phyloP scores from a whole-genome alignment of 2,113 vertebrate species.

The Tamias sibiricus region DNA sequence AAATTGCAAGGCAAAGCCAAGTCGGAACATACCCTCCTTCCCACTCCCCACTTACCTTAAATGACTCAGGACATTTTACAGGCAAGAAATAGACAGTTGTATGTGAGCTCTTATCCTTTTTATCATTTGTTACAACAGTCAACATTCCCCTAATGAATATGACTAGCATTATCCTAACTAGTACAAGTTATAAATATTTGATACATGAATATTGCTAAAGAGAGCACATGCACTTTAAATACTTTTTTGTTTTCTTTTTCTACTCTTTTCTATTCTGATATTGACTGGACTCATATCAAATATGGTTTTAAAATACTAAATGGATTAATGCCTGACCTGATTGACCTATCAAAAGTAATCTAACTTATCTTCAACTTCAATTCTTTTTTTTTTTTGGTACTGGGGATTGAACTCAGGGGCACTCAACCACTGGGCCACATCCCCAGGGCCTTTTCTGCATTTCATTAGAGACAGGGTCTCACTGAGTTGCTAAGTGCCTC shows the following conservation, averaged over 20 bases:
- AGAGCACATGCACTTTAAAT: background rate
- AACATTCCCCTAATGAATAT: background rate
- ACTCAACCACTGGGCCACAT: too few species aligned
- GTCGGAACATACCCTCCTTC: background rate
- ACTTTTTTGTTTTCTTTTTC: conserved; percentile 21
- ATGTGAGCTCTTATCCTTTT: background rate
- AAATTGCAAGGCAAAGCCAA: background rate
- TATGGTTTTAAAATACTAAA: background rate
- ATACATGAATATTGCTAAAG: background rate
- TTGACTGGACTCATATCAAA: background rate
- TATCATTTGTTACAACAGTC: background rate
- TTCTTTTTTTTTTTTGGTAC: too few species aligned
- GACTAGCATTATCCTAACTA: background rate
- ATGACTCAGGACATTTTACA: background rate
- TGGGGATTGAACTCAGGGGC: too few species aligned
- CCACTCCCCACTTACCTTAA: background rate
- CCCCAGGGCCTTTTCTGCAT: too few species aligned
- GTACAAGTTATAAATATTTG: background rate
- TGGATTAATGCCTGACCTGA: background rate
- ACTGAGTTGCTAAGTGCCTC: too few species aligned
- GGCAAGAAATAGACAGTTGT: background rate
- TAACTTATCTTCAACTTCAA: conserved; percentile 29
- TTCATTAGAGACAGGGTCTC: too few species aligned
- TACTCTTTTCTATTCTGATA: background rate
- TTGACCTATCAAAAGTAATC: background rate